Conservation (phyloP, 2,888 invertebrate species). For the Leptura quadrifasciata region DNA sequence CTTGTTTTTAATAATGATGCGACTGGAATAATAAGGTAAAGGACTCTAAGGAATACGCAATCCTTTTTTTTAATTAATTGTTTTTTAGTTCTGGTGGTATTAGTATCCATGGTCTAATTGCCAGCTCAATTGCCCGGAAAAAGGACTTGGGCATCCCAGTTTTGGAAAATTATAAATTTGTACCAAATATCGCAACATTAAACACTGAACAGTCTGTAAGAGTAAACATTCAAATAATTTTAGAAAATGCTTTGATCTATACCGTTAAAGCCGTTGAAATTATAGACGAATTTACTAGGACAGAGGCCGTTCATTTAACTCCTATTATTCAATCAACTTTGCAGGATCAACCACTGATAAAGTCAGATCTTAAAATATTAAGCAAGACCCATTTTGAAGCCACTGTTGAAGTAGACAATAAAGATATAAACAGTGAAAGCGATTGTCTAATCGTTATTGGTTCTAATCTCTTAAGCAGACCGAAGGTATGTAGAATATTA, state of each 20-base stretch:
- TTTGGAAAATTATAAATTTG: constrained; percentile 84
- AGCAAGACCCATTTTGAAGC: constrained; percentile 67
- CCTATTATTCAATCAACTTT: constrained; percentile 78
- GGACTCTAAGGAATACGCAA: background rate
- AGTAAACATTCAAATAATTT: constrained; percentile 79
- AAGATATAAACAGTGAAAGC: constrained; percentile 74
- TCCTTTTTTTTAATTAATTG: background rate
- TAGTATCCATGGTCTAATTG: constrained; percentile 76
- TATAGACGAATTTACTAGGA: constrained; percentile 47
- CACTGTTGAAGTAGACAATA: constrained; percentile 78
- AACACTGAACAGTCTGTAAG: constrained; percentile 73
- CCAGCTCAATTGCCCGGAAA: constrained; percentile 83
- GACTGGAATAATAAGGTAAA: constrained; percentile 60
- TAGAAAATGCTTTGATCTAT: constrained; percentile 58
- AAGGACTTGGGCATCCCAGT: constrained; percentile 85
- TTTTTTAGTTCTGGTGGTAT: constrained; percentile 81
- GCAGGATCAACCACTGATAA: constrained; percentile 82
- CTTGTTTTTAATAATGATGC: constrained; percentile 73
- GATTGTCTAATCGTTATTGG: constrained; percentile 63
- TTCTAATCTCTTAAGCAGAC: background rate
- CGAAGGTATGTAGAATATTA: background rate
- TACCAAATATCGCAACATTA: constrained; percentile 76
- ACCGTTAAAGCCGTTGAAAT: constrained; percentile 74
- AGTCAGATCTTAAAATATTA: constrained; percentile 80
- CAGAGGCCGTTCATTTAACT: constrained; percentile 68